Percentiles rank a stretch among this genome's conserved stretches.
These are phyloP conservation scores for Monochamus alternatus DNA, from an alignment of 2,888 invertebrate species.

Conservation along the genomic window DNA sequence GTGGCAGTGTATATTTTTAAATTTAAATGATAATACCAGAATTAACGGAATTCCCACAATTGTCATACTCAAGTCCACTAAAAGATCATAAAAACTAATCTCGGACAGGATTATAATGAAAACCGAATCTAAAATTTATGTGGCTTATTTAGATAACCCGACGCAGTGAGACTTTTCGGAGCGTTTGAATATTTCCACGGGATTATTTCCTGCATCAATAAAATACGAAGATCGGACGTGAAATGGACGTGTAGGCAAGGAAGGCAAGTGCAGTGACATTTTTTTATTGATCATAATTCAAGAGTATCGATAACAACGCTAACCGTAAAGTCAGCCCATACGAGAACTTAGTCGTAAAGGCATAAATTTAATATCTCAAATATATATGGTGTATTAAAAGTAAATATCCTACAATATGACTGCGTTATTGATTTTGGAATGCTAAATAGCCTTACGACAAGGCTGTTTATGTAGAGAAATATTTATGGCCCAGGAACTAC, in stretches of 20 bases:
- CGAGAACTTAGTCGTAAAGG: neutral
- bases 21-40: too few relatives aligned
- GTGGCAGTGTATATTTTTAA: too few relatives aligned
- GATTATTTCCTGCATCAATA: conserved; percentile 5
- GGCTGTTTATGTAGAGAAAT: too few relatives aligned
- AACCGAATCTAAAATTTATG: conserved; percentile 17
- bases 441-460: too few relatives aligned
- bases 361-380: conserved; percentile 1
- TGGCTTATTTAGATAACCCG: conserved; percentile 19
- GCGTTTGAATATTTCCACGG: conserved; percentile 6
- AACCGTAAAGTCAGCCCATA: neutral
- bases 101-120: conserved; percentile 6
- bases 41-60: too few relatives aligned
- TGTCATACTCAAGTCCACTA: neutral
- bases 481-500: too few relatives aligned
- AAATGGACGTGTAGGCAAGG: neutral
- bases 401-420: neutral
- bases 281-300: conserved; percentile 2
- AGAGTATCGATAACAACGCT: neutral
- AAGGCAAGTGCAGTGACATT: conserved; percentile 5
- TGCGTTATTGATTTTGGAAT: neutral
- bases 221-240: conserved; percentile 1
- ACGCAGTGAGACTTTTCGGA: neutral
- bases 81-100: conserved; percentile 8
- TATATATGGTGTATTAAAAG: neutral